These are phyloP conservation scores for Cataglyphis albicans DNA, from an alignment of 2,888 invertebrate genomes.

Conservation along the genomic window DNA sequence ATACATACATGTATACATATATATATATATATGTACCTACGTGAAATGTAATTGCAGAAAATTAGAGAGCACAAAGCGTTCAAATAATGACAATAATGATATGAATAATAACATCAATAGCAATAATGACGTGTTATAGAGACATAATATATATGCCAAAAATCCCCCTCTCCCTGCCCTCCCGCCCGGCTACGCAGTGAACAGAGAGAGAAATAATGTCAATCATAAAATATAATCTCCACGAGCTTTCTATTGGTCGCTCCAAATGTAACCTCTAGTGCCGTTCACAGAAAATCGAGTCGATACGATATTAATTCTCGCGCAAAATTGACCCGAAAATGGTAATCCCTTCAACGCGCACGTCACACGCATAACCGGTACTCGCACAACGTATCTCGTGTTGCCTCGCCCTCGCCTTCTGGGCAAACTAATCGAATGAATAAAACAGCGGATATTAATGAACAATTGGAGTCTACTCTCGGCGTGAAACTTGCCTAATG, in stretches of 20 bases:
- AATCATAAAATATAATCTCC: slow-evolving; percentile 30
- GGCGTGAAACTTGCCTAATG: slow-evolving; percentile 80
- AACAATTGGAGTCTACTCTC: slow-evolving; percentile 76
- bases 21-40: too few species aligned
- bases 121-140: neutral
- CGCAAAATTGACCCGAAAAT: slow-evolving; percentile 56
- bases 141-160: neutral
- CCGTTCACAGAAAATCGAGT: slow-evolving; percentile 41
- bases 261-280: neutral
- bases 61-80: slow-evolving; percentile 1
- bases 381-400: slow-evolving; percentile 44
- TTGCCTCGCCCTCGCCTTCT: slow-evolving; percentile 61
- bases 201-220: neutral
- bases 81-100: neutral
- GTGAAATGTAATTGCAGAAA: neutral
- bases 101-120: neutral
- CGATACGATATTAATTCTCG: slow-evolving; percentile 67
- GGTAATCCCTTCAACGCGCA: slow-evolving; percentile 43
- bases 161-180: too few species aligned
- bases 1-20: too few species aligned
- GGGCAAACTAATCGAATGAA: slow-evolving; percentile 82
- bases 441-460: slow-evolving; percentile 83
- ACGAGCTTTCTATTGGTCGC: neutral
- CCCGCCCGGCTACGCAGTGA: too few species aligned
- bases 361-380: slow-evolving; percentile 22